Base-by-base conservation (phyloP, 2,797 vertebrate genomes). In the Oreochromis mossambicus region DNA sequence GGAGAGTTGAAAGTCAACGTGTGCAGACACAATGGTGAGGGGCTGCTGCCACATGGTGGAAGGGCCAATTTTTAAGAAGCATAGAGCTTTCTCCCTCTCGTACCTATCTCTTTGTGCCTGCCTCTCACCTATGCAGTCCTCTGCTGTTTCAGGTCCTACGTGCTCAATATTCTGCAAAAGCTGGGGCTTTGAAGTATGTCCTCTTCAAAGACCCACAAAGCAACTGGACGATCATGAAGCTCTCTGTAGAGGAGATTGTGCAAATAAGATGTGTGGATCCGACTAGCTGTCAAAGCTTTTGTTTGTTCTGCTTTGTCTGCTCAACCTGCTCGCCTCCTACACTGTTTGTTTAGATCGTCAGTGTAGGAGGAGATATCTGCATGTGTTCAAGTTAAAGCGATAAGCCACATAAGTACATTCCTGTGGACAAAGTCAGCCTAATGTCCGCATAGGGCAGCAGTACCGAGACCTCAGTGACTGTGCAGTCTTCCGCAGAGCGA, bases 1-100 rank as follows among this genome's bases (percentile, higher is more conserved):
- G 48, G 92, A 94, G 94, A 96, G 95, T 95, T 96, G 95, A 96
- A 96, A 96, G 96, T 95, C 95, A 95, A 93, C 78, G 88, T 92
- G 93, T 84, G 84, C 92, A 96, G 94, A 95, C 94, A 96, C 95
- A 96, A 95, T 96, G 92, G 95, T 92, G 88, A 92, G 88, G 92
- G 92, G 89, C 90, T 90, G 92, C 85, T 73, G 54, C 87, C 76
- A 82, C 86, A 83, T 86, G 89, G 88, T 87, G 87, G 82, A 87
- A 77, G 46, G 79, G 87, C 81, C 79, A 43, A 24, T 88, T 83
- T 90, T 79, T 52, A 55, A 85, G 79, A 73, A 82, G 77, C 66
- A 12, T 7, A 77, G 68, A 82, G 58, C 56, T 51, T 76, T 85
- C 80, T 83, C 41, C 86, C 78, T n/a, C 86, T 87, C 83, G 81